Conservation (phyloP, 23 tunicate species). For the Trididemnum miniatum region DNA sequence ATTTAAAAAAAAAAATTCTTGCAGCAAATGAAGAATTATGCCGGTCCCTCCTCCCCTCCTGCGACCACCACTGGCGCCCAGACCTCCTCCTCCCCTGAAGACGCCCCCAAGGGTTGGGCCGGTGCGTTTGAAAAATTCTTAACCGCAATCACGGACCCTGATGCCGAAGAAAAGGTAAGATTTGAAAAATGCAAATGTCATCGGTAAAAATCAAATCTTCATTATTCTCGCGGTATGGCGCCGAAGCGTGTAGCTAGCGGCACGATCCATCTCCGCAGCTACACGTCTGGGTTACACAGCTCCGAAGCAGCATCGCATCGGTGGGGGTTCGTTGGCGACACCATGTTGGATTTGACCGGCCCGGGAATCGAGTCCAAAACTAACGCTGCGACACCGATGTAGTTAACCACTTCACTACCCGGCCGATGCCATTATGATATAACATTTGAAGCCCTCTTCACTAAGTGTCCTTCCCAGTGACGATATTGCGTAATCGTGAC, state of each 20-base stretch:
- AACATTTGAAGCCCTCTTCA: too few species aligned
- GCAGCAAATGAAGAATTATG: not conserved
- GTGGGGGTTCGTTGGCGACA: not conserved
- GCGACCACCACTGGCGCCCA: not conserved
- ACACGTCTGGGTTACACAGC: not conserved
- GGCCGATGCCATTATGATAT: too few species aligned
- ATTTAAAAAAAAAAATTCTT: too few species aligned
- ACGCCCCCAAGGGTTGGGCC: slow-evolving; percentile 43
- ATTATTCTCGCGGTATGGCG: not conserved
- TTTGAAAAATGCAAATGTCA: too few species aligned
- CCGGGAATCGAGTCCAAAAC: not conserved
- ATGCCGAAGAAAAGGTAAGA: slow-evolving; percentile 76
- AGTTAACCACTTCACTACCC: too few species aligned
- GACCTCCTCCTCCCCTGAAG: not conserved
- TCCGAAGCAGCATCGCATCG: not conserved
- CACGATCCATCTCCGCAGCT: not conserved
- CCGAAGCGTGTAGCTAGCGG: not conserved
- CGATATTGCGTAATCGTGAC: too few species aligned
- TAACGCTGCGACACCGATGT: too few species aligned
- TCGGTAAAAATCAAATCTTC: not conserved
- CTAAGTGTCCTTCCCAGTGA: too few species aligned
- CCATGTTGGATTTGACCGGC: not conserved
- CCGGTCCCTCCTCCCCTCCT: too few species aligned
- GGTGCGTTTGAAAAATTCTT: slow-evolving; percentile 72
- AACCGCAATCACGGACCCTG: slow-evolving; percentile 83